phyloP scores from a whole-genome alignment of 2,113 vertebrate genomes.

The Orthochromis indermauri region DNA sequence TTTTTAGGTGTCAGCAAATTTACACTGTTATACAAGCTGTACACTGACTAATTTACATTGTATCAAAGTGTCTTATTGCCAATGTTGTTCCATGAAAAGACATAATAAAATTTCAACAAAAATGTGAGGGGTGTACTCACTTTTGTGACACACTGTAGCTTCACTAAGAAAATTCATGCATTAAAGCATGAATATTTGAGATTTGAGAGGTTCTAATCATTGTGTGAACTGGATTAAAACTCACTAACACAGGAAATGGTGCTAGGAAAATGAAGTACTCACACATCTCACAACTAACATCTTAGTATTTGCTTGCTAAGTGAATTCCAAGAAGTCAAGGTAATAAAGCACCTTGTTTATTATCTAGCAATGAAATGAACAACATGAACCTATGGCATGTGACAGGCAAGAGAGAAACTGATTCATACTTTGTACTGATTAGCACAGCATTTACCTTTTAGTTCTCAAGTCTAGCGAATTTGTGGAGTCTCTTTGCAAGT shows the following conservation, averaged over 20 bases:
- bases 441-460: slow-evolving; percentile 60
- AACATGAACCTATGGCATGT: background rate
- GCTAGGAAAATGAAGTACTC: background rate
- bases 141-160: background rate
- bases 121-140: background rate
- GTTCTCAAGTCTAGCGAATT: slow-evolving; percentile 62
- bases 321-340: background rate
- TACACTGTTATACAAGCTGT: background rate
- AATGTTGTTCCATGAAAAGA: background rate
- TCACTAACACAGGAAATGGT: background rate
- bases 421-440: background rate
- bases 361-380: background rate
- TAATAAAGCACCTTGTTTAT: background rate
- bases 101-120: background rate
- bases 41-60: background rate
- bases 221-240: slow-evolving; percentile 45
- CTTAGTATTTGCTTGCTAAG: background rate
- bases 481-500: slow-evolving; percentile 36
- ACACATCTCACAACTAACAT: background rate
- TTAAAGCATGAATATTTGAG: background rate
- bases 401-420: background rate
- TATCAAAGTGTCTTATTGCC: background rate
- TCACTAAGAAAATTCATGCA: background rate
- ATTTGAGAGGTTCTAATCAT: background rate
- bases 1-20: background rate